Percentiles rank a stretch among this genome's conserved stretches.
These are phyloP conservation scores for Strigamia transsilvanica DNA, from an alignment of 2,888 invertebrate genomes.

Conservation along the genomic window DNA sequence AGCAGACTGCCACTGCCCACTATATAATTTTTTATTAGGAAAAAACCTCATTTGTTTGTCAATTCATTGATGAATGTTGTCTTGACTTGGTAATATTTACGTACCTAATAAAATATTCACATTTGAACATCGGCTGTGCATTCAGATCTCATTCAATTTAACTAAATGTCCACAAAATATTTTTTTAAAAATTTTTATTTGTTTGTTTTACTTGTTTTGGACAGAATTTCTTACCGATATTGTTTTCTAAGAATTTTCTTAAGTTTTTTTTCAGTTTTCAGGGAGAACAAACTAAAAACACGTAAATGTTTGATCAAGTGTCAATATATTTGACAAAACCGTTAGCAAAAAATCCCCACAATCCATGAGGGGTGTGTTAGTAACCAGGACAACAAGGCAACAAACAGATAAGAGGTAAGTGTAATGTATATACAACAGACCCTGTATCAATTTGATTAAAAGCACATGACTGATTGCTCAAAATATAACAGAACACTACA, in stretches of 20 bases:
- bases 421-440: constrained; percentile 43
- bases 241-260: neutral
- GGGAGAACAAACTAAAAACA: neutral
- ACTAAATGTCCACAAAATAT: too few relatives aligned
- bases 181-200: too few relatives aligned
- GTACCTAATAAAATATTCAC: too few relatives aligned
- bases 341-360: constrained; percentile 9
- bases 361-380: constrained; percentile 43
- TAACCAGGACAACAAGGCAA: constrained; percentile 29
- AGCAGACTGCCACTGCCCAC: constrained; percentile 23
- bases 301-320: constrained; percentile 38
- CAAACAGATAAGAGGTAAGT: constrained; percentile 48
- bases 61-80: too few relatives aligned
- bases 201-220: too few relatives aligned
- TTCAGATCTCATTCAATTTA: too few relatives aligned
- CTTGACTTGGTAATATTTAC: neutral
- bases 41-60: neutral
- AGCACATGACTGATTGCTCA: constrained; percentile 40
- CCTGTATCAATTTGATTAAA: constrained; percentile 42
- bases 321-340: constrained; percentile 33
- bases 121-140: too few relatives aligned
- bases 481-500: neutral
- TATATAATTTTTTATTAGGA: neutral
- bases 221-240: neutral
- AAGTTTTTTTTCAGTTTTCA: neutral